Base-by-base conservation (phyloP, 2,113 vertebrate species). In the Acanthochromis polyacanthus region DNA sequence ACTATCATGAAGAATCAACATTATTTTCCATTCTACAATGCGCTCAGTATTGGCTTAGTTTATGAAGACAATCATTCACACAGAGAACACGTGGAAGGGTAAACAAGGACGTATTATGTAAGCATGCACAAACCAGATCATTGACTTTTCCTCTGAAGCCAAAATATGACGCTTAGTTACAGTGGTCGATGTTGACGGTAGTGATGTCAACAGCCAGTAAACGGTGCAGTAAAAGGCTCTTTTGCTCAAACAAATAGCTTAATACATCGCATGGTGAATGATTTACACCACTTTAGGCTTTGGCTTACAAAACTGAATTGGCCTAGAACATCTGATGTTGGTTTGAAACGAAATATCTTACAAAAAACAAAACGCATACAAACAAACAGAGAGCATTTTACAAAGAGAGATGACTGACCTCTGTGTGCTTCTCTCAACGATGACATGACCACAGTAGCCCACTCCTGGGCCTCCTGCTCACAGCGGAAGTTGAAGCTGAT, bases 381-480 rank as follows among this genome's bases (percentile, higher is more conserved):
- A 32, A 36, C 32, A 10, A 20, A 20, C 38, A 50, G 3, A 4
- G 14, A 43, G 12, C n/a, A 10, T 17, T 17, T 38, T 43, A 2
- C 4, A 23, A 19, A 50, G 10, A 51, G 1, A 5, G n/a, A 2
- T 8, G 1, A 56, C 90, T 78, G 69, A 96, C 96, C 96, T 95
- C 93, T 95, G 38, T 94, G 93, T 3, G 94, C 93, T 81, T 97
- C 96, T 48, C 94, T 87, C 30, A 96, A 75, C 3, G 96, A 96
- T 14, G 95, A 96, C 82, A 93, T 93, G 45, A 96, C 48, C 25
- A 96, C 94, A 0, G 96, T 96, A 36, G 96, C 96, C 96, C 96
- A 97, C 76, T 94, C 93, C 86, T 96, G 94, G 0, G 96, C 96
- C 83, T 97, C 96, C 53, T 89, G 93, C 83, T 96, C 95, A 15